Base-by-base conservation (phyloP, 1,140 invertebrate genomes). In the Drosophila pectinifera region DNA sequence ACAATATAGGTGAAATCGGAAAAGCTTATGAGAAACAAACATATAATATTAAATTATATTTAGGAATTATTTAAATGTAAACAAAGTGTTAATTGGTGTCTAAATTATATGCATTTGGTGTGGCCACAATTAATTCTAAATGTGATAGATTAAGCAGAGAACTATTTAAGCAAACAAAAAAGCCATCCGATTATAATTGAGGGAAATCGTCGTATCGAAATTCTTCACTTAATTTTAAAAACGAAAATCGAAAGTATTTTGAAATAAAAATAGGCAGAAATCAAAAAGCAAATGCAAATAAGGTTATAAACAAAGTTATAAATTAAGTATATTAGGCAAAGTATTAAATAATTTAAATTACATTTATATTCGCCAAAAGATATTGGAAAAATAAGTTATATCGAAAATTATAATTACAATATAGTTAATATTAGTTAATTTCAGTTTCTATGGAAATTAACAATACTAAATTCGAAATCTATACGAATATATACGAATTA, bases 1-100 rank as follows among this genome's bases (percentile, higher is more conserved):
- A 36, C 16, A 24, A 36, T 11, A n/a, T 2, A 69, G 64, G 67
- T 70, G 67, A 70, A 70, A 69, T 24, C 6, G 16, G 4, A 31
- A 63, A 18, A 28, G 14, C 28, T 45, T 8, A 5, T 22, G 24
- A 63, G 10, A 28, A 31, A 38, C 14, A 14, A 20, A 22, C 11
- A 4, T 10, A 11, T 14, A 20, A 18, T 13, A 18, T 20, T 39
- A 10, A 57, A n/a, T 22, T 31, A 64, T 34, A 2, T 5, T 34
- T 14, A n/a, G 10, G n/a, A 42, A 31, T n/a, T 20, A 24, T 6
- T 18, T 22, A 7, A 24, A 34, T n/a, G 5, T 1, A 16, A 43
- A 18, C 1, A 26, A 16, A 10, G 10, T 2, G 18, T 42, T 56
- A 18, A 45, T 69, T 13, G 24, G 43, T 70, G 63, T 69, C 67